Evolutionary conservation across 2,113 vertebrate species (phyloP).

Genomic region (Leucosticte australis): DNA sequence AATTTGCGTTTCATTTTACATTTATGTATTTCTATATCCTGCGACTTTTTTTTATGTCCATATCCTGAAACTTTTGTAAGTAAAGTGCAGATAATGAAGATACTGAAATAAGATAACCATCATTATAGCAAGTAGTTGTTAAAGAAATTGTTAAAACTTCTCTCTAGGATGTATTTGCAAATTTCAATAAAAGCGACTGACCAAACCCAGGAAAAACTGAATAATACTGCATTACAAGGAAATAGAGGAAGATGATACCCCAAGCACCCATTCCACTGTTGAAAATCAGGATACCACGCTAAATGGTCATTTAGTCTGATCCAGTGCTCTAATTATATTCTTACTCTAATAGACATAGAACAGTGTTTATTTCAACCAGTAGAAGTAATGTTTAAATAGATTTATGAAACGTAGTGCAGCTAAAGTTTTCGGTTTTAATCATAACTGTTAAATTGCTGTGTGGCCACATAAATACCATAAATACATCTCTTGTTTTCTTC

Average conservation of each 20-base stretch:
- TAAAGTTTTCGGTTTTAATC: background rate
- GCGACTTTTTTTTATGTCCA: background rate
- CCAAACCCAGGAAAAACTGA: background rate
- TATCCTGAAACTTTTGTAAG: background rate
- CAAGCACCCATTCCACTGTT: background rate
- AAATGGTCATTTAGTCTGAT: background rate
- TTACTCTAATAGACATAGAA: background rate
- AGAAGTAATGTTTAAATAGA: background rate
- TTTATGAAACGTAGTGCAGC: background rate
- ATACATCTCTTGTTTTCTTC: background rate
- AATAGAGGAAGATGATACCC: background rate
- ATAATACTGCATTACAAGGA: background rate
- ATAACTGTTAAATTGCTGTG: background rate
- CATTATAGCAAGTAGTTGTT: background rate
- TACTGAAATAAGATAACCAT: background rate
- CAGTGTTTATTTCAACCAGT: background rate
- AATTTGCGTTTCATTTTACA: background rate
- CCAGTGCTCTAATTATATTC: background rate
- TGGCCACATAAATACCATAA: background rate
- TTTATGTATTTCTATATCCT: background rate
- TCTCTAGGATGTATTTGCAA: background rate
- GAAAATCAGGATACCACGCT: background rate
- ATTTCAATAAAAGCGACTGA: background rate
- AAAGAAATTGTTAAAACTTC: background rate
- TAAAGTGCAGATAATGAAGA: background rate